These are phyloP conservation scores for Alentia gelatinosa DNA, from an alignment of 2,888 invertebrate genomes.

Conservation along the genomic window DNA sequence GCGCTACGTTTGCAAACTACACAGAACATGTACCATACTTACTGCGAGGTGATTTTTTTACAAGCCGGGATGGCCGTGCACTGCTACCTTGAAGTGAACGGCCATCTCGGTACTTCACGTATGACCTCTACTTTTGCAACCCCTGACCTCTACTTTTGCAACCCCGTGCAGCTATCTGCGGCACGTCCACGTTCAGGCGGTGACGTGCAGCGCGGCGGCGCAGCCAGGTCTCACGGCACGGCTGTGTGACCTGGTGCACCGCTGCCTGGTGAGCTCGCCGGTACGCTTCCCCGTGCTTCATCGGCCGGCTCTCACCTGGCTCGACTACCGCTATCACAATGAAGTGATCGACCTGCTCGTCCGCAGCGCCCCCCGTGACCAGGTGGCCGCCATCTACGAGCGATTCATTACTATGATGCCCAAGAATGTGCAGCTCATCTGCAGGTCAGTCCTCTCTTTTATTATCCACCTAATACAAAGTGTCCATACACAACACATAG, in stretches of 20 bases:
- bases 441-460: constrained; percentile 67
- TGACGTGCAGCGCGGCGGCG: neutral
- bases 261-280: constrained; percentile 38
- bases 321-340: constrained; percentile 70
- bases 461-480: too few species aligned
- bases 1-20: too few species aligned
- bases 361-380: constrained; percentile 65
- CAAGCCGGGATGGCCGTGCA: too few species aligned
- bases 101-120: too few species aligned
- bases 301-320: constrained; percentile 61
- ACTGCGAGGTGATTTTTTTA: too few species aligned
- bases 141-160: neutral
- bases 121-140: too few species aligned
- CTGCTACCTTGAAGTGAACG: too few species aligned
- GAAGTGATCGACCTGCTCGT: constrained; percentile 69
- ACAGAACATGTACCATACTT: too few species aligned
- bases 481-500: too few species aligned
- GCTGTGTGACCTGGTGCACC: constrained; percentile 42
- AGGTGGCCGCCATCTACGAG: constrained; percentile 65
- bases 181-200: constrained; percentile 65
- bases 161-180: constrained; percentile 66
- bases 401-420: constrained; percentile 71
- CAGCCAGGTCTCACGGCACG: neutral
- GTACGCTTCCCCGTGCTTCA: constrained; percentile 31
- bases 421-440: constrained; percentile 68